These are phyloP conservation scores for Hapalemur alaotrensis DNA, from an alignment of 2,797 vertebrate species.

Conservation along the genomic window DNA sequence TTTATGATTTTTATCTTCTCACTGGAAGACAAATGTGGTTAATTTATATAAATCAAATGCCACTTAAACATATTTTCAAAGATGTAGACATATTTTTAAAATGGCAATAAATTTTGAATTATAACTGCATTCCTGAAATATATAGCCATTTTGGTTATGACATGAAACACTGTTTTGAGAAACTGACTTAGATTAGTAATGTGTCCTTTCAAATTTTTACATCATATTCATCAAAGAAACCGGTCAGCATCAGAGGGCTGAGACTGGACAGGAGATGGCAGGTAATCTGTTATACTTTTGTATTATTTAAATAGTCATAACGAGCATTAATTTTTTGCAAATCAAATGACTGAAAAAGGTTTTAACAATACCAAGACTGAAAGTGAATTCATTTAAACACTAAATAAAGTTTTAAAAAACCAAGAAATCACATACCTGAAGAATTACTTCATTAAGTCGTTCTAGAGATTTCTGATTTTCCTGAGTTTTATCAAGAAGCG, in stretches of 20 bases:
- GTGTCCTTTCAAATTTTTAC: not conserved
- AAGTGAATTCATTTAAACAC: constrained; percentile 8
- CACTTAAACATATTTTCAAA: not conserved
- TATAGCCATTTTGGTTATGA: not conserved
- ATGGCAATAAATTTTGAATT: not conserved
- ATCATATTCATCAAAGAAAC: not conserved
- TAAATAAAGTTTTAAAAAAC: not conserved
- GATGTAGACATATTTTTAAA: not conserved
- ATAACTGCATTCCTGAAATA: not conserved
- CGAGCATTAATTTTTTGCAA: not conserved
- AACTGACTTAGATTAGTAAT: not conserved
- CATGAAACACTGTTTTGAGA: not conserved
- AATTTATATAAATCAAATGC: not conserved
- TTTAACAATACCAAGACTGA: not conserved
- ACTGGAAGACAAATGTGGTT: not conserved
- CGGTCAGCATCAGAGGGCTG: not conserved
- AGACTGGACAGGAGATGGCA: not conserved
- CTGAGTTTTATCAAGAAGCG: constrained; percentile 83
- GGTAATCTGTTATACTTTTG: not conserved
- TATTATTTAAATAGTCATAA: not conserved
- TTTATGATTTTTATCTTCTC: not conserved
- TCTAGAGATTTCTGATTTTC: constrained; percentile 82
- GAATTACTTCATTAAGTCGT: constrained; percentile 89
- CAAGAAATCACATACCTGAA: constrained; percentile 88
- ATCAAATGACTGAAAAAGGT: not conserved